Conservation (phyloP, 2,888 invertebrate genomes). For the Dicycla oo region DNA sequence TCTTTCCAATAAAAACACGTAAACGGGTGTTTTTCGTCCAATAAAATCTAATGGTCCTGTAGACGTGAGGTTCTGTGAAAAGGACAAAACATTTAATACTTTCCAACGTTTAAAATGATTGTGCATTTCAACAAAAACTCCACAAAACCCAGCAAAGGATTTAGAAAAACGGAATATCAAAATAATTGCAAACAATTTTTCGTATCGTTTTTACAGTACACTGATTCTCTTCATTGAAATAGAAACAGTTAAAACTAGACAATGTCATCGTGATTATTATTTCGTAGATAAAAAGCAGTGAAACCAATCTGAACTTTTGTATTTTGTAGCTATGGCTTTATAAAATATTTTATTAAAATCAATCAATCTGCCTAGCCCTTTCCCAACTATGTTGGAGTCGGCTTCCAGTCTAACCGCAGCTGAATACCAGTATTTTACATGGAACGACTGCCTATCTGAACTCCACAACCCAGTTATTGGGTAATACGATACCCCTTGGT, state of each 20-base stretch:
- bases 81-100: slow-evolving; percentile 37
- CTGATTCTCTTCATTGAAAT: slow-evolving; percentile 22
- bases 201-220: slow-evolving; percentile 47
- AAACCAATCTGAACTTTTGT: slow-evolving; percentile 40
- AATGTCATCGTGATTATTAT: slow-evolving; percentile 39
- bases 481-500: too few relatives aligned
- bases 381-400: too few relatives aligned
- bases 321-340: slow-evolving; percentile 12
- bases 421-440: too few relatives aligned
- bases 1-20: slow-evolving; percentile 25
- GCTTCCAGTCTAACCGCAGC: too few relatives aligned
- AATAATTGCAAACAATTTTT: slow-evolving; percentile 49
- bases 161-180: slow-evolving; percentile 41
- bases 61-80: slow-evolving; percentile 18
- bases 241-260: slow-evolving; percentile 37
- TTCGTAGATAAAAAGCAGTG: slow-evolving; percentile 39
- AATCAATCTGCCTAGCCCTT: too few relatives aligned
- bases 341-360: neutral
- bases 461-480: too few relatives aligned
- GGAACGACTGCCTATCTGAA: too few relatives aligned
- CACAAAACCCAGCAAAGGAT: slow-evolving; percentile 36
- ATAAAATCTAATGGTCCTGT: slow-evolving; percentile 41
- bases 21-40: slow-evolving; percentile 19
- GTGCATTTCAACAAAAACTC: slow-evolving; percentile 43
- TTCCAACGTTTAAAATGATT: slow-evolving; percentile 43